Percentiles rank a stretch among this genome's conserved stretches.
phyloP scores from a whole-genome alignment of 2,113 vertebrate genomes.

The Hystrix brachyura region DNA sequence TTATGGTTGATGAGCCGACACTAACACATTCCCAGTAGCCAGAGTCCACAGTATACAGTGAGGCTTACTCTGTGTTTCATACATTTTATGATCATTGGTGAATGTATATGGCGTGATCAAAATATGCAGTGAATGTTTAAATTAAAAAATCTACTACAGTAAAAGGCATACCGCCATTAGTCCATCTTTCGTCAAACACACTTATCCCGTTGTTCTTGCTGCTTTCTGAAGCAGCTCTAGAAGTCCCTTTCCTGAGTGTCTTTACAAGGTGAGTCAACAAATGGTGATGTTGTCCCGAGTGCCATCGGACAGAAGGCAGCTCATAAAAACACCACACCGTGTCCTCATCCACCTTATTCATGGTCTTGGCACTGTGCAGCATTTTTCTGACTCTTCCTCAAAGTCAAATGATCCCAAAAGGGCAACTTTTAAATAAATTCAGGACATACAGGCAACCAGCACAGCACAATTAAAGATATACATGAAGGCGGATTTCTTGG shows the following conservation, averaged over 20 bases:
- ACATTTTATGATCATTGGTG: not conserved
- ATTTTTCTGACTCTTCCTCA: not conserved
- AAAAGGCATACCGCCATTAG: not conserved
- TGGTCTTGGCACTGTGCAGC: not conserved
- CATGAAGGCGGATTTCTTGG: not conserved
- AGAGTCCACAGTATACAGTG: not conserved
- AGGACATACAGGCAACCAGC: not conserved
- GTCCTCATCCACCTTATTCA: accelerated
- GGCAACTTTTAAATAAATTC: not conserved
- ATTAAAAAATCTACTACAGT: not conserved
- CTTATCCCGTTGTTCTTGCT: not conserved
- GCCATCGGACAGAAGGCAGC: not conserved
- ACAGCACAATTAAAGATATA: not conserved
- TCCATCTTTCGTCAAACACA: not conserved
- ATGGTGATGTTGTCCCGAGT: not conserved
- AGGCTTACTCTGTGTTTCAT: not conserved
- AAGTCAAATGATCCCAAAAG: not conserved
- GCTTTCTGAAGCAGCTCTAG: not conserved
- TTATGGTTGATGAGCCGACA: not conserved
- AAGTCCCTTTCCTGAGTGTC: not conserved
- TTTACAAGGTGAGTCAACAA: accelerated
- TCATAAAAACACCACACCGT: accelerated
- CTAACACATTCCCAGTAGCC: not conserved
- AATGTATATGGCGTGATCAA: not conserved
- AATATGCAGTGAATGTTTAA: not conserved